phyloP scores from a whole-genome alignment of 2,113 vertebrate species.

The Pycnonotus jocosus region DNA sequence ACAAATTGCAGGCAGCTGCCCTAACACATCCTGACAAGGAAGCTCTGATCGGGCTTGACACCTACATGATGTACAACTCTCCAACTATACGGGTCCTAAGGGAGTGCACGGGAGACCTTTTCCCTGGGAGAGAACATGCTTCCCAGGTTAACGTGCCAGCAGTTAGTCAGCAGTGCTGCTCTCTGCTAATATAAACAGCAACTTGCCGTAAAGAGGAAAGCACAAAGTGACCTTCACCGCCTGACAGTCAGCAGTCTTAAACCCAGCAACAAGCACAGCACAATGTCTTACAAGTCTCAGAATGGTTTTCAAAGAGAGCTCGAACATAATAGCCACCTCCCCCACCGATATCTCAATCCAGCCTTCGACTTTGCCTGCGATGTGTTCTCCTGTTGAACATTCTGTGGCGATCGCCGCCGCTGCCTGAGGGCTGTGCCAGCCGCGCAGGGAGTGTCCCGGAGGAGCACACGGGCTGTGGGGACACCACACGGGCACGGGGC shows the following conservation, averaged over 20 bases:
- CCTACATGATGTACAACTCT: neutral
- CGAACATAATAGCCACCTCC: neutral
- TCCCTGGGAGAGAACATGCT: neutral
- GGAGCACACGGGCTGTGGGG: rapidly evolving
- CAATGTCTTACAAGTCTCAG: neutral
- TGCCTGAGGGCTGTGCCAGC: neutral
- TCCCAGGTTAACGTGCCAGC: neutral
- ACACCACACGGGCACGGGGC: rapidly evolving
- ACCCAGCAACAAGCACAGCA: neutral
- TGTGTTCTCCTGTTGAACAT: neutral
- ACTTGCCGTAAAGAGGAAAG: neutral
- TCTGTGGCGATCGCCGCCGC: neutral
- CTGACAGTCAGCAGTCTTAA: neutral
- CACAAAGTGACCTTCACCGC: neutral
- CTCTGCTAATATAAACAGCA: neutral
- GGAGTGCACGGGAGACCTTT: neutral
- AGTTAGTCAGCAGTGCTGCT: neutral
- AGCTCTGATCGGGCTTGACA: neutral
- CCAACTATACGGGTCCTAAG: neutral
- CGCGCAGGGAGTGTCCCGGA: rapidly evolving
- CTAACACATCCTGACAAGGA: constrained; percentile 11
- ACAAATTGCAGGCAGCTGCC: constrained; percentile 49
- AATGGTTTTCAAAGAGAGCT: neutral
- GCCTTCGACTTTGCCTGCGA: neutral
- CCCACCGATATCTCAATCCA: neutral